A percentile compares a stretch with the other conserved stretches of the same genome.
Evolutionary conservation across 2,113 vertebrate species (phyloP).

Genomic region (Pongo pygmaeus): DNA sequence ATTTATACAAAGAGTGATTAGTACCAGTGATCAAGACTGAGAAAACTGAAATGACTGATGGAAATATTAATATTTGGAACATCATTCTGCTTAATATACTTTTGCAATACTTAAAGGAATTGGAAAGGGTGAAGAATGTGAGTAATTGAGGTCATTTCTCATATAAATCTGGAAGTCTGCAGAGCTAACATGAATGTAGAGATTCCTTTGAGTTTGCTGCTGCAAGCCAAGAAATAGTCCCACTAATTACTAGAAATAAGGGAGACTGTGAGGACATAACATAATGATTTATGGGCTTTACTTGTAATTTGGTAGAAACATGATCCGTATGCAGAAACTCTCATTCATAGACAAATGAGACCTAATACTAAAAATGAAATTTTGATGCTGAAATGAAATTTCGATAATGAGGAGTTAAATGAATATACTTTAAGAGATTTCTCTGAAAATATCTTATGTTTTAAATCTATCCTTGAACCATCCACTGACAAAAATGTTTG

Average conservation of each 20-base stretch:
- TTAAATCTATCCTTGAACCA: background rate
- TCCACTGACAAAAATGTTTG: background rate
- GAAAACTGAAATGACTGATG: slow-evolving; percentile 16
- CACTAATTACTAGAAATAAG: slow-evolving; percentile 38
- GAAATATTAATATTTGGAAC: slow-evolving; percentile 54
- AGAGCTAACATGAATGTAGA: background rate
- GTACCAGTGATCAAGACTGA: background rate
- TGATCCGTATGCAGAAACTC: background rate
- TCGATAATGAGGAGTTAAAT: slow-evolving; percentile 9
- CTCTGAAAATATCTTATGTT: background rate
- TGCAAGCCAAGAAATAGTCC: slow-evolving; percentile 19
- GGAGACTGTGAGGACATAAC: background rate
- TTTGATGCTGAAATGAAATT: slow-evolving; percentile 18
- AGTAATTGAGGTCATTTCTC: slow-evolving; percentile 64
- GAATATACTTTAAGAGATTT: background rate
- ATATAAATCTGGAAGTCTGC: background rate
- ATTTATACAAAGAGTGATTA: background rate
- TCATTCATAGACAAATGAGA: slow-evolving; percentile 1
- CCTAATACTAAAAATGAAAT: background rate
- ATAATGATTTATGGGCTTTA: slow-evolving; percentile 1
- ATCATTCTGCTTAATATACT: slow-evolving; percentile 47
- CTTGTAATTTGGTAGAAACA: slow-evolving; percentile 14
- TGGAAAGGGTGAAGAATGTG: slow-evolving; percentile 33
- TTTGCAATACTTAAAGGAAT: slow-evolving; percentile 43
- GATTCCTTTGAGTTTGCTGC: background rate